A percentile compares a stretch with the other conserved stretches of the same genome.
Evolutionary conservation across 2,797 vertebrate genomes (phyloP).

Genomic region (Falco columbarius): DNA sequence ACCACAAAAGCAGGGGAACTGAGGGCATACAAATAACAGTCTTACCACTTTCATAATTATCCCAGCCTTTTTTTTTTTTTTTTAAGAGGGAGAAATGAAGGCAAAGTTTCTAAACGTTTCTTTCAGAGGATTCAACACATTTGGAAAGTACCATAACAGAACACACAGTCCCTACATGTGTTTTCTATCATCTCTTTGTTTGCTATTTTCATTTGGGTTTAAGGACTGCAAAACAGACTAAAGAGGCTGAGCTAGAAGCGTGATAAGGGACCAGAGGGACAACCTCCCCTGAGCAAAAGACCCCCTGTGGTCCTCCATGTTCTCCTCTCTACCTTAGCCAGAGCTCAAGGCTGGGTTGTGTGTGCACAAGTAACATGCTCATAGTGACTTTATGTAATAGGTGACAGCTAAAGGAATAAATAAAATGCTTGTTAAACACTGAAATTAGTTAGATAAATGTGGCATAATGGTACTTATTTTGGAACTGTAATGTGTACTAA

Average conservation of each 20-base stretch:
- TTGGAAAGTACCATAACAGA: background rate
- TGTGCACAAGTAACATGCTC: background rate
- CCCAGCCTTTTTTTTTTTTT: background rate
- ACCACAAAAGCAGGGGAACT: background rate
- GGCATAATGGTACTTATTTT: background rate
- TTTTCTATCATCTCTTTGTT: background rate
- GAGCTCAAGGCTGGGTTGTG: background rate
- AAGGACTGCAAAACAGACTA: background rate
- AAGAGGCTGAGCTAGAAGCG: background rate
- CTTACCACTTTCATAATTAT: background rate
- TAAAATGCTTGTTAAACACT: background rate
- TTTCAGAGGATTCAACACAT: background rate
- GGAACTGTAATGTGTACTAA: background rate
- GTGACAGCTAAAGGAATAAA: background rate
- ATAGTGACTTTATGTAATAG: background rate
- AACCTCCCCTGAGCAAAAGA: background rate
- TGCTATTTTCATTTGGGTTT: background rate
- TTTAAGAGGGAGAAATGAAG: background rate
- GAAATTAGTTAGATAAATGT: background rate
- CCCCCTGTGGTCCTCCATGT: background rate
- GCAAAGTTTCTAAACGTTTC: background rate
- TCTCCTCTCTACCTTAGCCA: background rate
- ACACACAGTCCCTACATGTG: accelerated
- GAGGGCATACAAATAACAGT: background rate
- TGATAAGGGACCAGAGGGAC: background rate